Base-by-base conservation (phyloP, 2,113 vertebrate species). In the Phaethon lepturus region DNA sequence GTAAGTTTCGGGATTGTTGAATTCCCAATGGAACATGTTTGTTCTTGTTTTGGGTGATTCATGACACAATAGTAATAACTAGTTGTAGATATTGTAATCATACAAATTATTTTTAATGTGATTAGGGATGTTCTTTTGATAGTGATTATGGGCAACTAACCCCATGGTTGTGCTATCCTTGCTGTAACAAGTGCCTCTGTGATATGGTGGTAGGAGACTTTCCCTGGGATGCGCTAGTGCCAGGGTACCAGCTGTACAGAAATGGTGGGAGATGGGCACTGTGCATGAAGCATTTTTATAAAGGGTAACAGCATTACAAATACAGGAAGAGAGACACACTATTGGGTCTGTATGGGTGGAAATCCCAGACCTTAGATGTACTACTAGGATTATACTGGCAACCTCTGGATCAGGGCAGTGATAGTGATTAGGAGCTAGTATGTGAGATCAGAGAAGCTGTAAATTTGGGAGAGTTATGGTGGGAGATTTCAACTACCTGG, bases 161-260 rank as follows among this genome's bases (percentile, higher is more conserved):
- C 11, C 28, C 42, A 10, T 1, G 4, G 40, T n/a, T 56, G 24
- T 13, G 16, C 38, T 60, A 6, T 20, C 59, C 0, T 4, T 60
- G n/a, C 60, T 49, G 7, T 45, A 22, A 11, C 25, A 33, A 3
- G 13, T 0, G 2, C 26, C 17, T 33, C 7, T 23, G 44, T 47
- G 33, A 6, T 26, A 5, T 0, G 6, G 20, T 28, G 31, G 33
- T 17, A 59, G 59, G 44, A 71, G 58, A 8, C 28, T 72, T n/a
- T 56, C 35, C 3, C 24, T 35, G 76, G 55, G 31, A 24, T 82
- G 49, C 0, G 2, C 44, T 17, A 23, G 3, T 74, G 68, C 15
- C 9, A 9, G 67, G 45, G 38, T 33, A 31, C 19, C 23, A 13
- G 9, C 49, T 45, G 9, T 20, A 5, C 13, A 7, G 90, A n/a